Evolutionary conservation across 2,797 vertebrate genomes (phyloP), one percentile per base, ranked within the genome.

Genomic region (Argentina silus): DNA sequence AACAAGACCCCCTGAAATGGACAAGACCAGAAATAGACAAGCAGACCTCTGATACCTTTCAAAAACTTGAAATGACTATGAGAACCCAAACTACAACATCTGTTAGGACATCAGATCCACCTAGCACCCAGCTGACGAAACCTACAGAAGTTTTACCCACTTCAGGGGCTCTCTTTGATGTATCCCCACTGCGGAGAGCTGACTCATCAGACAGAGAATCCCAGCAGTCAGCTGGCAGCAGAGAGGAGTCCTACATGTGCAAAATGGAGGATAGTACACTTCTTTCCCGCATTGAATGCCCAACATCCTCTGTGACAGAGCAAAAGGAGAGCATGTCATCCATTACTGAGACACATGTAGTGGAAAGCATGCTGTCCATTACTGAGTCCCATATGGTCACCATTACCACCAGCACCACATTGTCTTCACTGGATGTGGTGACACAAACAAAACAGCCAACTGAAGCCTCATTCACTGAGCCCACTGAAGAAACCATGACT

Each of bases 161-260:
- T 65, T 78, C 85, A 69, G 90, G 86, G 57, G 83, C 86, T 83
- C 69, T 85, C 62, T 95, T 95, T 92, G 94, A 95, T 76, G 83
- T 91, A 47, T 92, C 94, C 66, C 90, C 93, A 48, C 91, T 94
- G 62, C 85, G 93, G 86, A 93, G 91, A 81, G 92, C 93, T 73
- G 92, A 85, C 0, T 84, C 88, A 19, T 70, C 80, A 73, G 84
- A 89, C 69, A 88, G 86, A 84, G 70, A 55, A 23, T 85, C 77
- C n/a, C 80, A 85, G 21, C 82, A 88, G 80, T 84, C 87, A 61
- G 91, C 87, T 74, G 89, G 86, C 69, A 84, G 88, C 45, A 90
- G 85, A 27, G 75, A 79, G 69, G 92, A 93, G 73, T 73, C 85
- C 3, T 81, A 83, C 78, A 61, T 79, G 8, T 79, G 86, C 76